Base-by-base conservation (phyloP, 2,113 vertebrate genomes). In the Thermophis baileyi region DNA sequence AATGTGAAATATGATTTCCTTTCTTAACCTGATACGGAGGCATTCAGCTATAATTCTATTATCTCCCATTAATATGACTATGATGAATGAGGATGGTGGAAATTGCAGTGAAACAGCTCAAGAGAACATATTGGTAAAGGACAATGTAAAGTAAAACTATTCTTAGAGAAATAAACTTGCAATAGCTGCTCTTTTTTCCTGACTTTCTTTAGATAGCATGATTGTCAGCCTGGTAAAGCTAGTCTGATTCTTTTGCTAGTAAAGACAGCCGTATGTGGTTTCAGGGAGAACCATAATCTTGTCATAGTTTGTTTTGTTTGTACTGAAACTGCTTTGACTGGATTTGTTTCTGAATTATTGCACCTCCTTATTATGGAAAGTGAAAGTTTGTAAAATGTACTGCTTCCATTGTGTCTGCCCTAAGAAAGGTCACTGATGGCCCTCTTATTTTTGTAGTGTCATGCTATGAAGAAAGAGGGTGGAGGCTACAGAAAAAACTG, bases 381-480 rank as follows among this genome's bases (percentile, higher is more conserved):
- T 91, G 81, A 30, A 74, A 81, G 93, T 93, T 94, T 94, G 93
- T 90, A 16, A 16, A 94, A 92, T 87, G 89, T 46, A 50, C 81
- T 91, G 0, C 1, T 94, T 95, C 91, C 55, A 1, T 60, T 88
- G 92, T 49, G 12, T 94, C 0, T 8, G 94, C 87, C 51, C 6
- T 16, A 0, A 91, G 86, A 85, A 60, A 89, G 92, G 93, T 93
- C 94, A 92, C 86, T 47, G 0, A 81, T 88, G 18, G 92, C 60
- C 30, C 87, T 87, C 93, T 53, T 89, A 54, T 46, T 91, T 11
- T 49, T 87, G 10, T 60, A 44, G 30, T 69, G 54, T 90, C 16
- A 91, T 95, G 46, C 93, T 95, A 95, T 57, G 50, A 89, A 90
- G 91, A 92, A 91, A 91, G 90, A 95, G 93, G 92, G 90, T 18